Evolutionary conservation across 2,113 vertebrate species (phyloP).

Genomic region (Elachura formosa): DNA sequence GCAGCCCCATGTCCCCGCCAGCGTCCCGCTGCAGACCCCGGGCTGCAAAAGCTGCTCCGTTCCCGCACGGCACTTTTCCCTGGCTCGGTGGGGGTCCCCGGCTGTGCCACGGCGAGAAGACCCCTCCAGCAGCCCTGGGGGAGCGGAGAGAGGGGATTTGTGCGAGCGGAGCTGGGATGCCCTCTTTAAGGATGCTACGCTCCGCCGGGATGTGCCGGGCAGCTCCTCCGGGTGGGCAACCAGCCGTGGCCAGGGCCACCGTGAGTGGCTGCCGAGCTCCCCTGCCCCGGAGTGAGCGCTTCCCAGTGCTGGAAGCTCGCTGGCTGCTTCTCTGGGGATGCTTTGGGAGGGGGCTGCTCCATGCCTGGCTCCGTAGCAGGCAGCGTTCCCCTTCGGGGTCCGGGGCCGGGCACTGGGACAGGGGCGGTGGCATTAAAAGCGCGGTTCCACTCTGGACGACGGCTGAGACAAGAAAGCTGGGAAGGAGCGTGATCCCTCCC

Average conservation of each 20-base stretch:
- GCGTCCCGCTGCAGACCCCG: background rate
- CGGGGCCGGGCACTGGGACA: background rate
- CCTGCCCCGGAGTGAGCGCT: background rate
- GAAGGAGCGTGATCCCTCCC: background rate
- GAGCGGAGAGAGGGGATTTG: background rate
- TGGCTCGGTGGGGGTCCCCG: fast-evolving
- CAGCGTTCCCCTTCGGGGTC: fast-evolving
- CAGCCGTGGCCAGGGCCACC: fast-evolving
- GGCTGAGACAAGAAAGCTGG: background rate
- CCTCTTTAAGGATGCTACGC: background rate
- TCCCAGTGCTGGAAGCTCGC: background rate
- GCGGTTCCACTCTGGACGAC: fast-evolving
- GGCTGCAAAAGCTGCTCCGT: background rate
- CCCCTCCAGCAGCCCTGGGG: background rate
- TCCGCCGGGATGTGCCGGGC: background rate
- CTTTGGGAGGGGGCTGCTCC: background rate
- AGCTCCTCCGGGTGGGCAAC: background rate
- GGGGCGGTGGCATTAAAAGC: background rate
- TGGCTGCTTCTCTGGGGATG: background rate
- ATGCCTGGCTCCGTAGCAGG: background rate
- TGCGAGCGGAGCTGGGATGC: background rate
- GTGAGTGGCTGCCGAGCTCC: fast-evolving
- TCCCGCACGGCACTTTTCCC: background rate
- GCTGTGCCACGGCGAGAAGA: background rate
- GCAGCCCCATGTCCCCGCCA: background rate